Evolutionary conservation across 2,797 vertebrate species (phyloP), one percentile per base, ranked within the genome.

Genomic region (Intellagama lesueurii): DNA sequence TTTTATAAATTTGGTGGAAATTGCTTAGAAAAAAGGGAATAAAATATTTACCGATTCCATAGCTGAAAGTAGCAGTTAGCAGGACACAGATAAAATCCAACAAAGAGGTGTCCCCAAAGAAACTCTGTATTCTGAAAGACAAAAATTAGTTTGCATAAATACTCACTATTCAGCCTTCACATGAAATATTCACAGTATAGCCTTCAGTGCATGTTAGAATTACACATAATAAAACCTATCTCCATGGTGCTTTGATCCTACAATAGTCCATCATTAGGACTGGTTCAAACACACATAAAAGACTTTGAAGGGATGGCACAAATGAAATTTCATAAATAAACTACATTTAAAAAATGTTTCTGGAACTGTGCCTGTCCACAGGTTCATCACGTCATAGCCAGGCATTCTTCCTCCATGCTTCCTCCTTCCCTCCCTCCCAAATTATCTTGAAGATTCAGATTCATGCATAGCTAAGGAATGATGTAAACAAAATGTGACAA

Each of bases 41-140:
- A 68, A 83, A 86, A 86, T 93, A 97, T 93, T 97, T 97, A 97
- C 97, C 96, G 97, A 97, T 95, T 97, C 97, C 97, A 97, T 97
- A 93, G 97, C 32, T 95, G 94, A 96, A 96, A 95, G 95, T 91
- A 88, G 91, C 78, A 49, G 84, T 93, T 94, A 92, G 89, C 92
- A 95, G 90, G 93, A 92, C 93, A 88, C 91, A 84, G 83, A 92
- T 96, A 93, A 96, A 95, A 96, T 96, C 97, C 96, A 95, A 93
- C 75, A 92, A 90, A 91, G 90, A 68, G 1, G 76, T 52, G 92
- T 92, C 90, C 94, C 64, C 93, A 88, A 91, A 93, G 93, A 81
- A 90, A 1, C 47, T 69, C 87, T 28, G 88, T 76, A 81, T 91
- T 94, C 97, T 97, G 97, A 94, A 97, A 97, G 24, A 83, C 89